phyloP scores from a whole-genome alignment of 2,888 invertebrate genomes.

The Auanema freiburgensis region DNA sequence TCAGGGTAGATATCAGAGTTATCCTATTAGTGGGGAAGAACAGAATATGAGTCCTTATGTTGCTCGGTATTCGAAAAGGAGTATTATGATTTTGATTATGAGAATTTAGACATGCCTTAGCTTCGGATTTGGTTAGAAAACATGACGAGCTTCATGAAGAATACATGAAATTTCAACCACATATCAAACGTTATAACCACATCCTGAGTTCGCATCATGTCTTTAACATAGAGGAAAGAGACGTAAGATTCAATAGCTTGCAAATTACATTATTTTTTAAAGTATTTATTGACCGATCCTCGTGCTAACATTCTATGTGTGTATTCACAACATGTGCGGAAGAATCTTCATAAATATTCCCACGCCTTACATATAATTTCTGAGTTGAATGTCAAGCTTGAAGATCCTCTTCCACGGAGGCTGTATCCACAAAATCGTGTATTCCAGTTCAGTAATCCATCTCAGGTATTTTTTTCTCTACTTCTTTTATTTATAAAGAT shows the following conservation, averaged over 20 bases:
- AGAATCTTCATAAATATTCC: slow-evolving; percentile 10
- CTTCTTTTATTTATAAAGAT: too few relatives aligned
- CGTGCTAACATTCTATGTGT: slow-evolving; percentile 9
- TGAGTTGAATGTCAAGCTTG: slow-evolving; percentile 18
- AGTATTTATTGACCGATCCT: slow-evolving; percentile 3
- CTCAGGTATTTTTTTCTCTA: slow-evolving; percentile 1
- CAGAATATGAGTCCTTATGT: not conserved
- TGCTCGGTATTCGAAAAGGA: not conserved
- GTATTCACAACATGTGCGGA: slow-evolving; percentile 18
- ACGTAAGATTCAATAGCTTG: not conserved
- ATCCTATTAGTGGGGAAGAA: not conserved
- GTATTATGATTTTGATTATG: not conserved
- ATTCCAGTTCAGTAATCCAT: not conserved
- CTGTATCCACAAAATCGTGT: slow-evolving; percentile 13
- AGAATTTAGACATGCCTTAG: slow-evolving; percentile 12
- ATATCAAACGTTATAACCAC: slow-evolving; percentile 5
- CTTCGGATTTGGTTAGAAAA: slow-evolving; percentile 2
- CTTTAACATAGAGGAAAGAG: not conserved
- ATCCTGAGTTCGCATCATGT: not conserved
- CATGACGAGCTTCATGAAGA: slow-evolving; percentile 4
- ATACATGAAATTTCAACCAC: not conserved
- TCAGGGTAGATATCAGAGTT: too few relatives aligned
- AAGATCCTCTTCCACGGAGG: slow-evolving; percentile 12
- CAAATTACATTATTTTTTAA: not conserved
- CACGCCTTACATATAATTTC: slow-evolving; percentile 12